These are phyloP conservation scores for Desoria tigrina DNA, from an alignment of 2,888 invertebrate species.

Conservation along the genomic window DNA sequence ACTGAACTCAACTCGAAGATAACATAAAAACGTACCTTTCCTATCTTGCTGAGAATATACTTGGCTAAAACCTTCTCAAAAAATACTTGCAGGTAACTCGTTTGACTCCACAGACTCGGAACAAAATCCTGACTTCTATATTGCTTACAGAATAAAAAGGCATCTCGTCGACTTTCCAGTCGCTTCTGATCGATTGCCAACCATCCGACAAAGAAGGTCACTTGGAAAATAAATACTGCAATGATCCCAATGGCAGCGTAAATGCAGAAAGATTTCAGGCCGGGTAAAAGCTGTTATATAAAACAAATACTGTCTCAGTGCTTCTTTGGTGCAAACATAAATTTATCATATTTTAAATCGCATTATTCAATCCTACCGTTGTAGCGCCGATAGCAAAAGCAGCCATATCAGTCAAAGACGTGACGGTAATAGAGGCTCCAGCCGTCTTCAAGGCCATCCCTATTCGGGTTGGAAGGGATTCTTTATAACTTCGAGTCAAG, in stretches of 20 bases:
- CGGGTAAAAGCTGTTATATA: conserved; percentile 67
- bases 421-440: conserved; percentile 79
- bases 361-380: conserved; percentile 61
- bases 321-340: background rate
- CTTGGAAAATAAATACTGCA: conserved; percentile 71
- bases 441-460: conserved; percentile 74
- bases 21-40: conserved; percentile 66
- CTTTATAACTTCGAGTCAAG: conserved; percentile 21
- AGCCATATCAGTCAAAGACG: conserved; percentile 77
- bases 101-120: conserved; percentile 62
- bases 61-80: conserved; percentile 67
- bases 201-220: conserved; percentile 79
- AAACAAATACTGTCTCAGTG: background rate
- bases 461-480: conserved; percentile 64
- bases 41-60: conserved; percentile 66
- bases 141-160: conserved; percentile 67
- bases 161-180: conserved; percentile 66
- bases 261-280: conserved; percentile 76
- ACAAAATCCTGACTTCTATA: conserved; percentile 61
- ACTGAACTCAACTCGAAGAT: too few species aligned
- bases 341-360: background rate
- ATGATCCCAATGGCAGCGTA: conserved; percentile 76
- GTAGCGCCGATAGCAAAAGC: conserved; percentile 77
- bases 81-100: conserved; percentile 63
- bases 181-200: conserved; percentile 71